Base-by-base conservation (phyloP, 2,888 invertebrate species). In the Scaptomyza cyrtandrae region DNA sequence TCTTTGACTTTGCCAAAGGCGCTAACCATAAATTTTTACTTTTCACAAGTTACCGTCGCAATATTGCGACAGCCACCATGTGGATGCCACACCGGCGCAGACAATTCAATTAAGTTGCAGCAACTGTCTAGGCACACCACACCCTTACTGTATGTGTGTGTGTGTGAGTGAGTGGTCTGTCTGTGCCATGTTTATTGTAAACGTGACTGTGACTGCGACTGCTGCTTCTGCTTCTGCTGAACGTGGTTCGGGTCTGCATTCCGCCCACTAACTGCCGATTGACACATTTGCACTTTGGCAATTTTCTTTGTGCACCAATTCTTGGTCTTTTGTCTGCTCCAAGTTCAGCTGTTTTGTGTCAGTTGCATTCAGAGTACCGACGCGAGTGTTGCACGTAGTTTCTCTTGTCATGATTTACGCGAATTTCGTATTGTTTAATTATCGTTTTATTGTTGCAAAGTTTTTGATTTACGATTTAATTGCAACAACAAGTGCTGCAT, bases 391-490 rank as follows among this genome's bases (percentile, higher is more conserved):
- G 65, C 67, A 71, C 65, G 67, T 64, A 48, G 62, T 48, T 49
- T 27, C n/a, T 46, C 13, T 50, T 24, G 70, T 45, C 67, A 86
- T 85, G 84, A 86, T 86, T 88, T 86, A 86, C 89, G 85, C 74
- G 71, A 56, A 52, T 50, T 66, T 64, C 49, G 73, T 75, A 70
- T 82, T 82, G 80, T 89, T 89, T 81, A 85, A 86, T 89, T 86
- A 76, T 85, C 76, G 80, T 76, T 82, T 81, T 86, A 89, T 88
- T 80, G 78, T 78, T 69, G 77, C 73, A 79, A 77, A 79, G 73
- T 78, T 85, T 78, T 86, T 89, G 87, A 89, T 89, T 80, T 87
- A 86, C 80, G 79, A 74, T 83, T 81, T 86, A 85, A 88, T 89
- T 81, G 86, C 81, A 71, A 74, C 53, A 78, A 78, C 88, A 86